Evolutionary conservation across 2,888 invertebrate species (phyloP), one percentile per base, ranked within the genome.

Genomic region (Eristalis tenax): DNA sequence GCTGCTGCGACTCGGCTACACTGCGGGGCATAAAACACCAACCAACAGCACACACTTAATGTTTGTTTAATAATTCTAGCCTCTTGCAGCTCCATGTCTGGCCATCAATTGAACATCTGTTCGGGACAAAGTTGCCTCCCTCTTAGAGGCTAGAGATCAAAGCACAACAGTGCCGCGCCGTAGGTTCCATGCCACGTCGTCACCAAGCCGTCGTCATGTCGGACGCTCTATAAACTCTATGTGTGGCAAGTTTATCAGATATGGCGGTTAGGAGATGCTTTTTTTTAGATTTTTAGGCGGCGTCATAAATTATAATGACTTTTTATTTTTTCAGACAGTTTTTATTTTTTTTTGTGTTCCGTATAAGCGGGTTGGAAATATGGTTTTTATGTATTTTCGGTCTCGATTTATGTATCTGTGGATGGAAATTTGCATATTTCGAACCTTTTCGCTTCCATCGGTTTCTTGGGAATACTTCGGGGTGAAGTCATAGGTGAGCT

Each of bases 301-400:
- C 71, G 71, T 71, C 71, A 61, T 71, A 71, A 71, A 71, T 71
- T 71, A 61, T 71, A 61, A 38, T 71, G 71, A 71, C 71, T 38
- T 43, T 61, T 43, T 61, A 71, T 61, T 40, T 38, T 40, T 71
- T 57, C 28, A 63, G n/a, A 63, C n/a, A 10, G 8, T 11, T 69
- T 50, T 56, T 13, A 15, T 68, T 1, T n/a, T n/a, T n/a, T 5
- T 43, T 15, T n/a, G n/a, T 6, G 15, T 43, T 18, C 18, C 18
- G 50, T 38, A 2, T 11, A 38, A 38, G 38, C 38, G 38, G 38
- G 38, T 18, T 50, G 18, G 8, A 18, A 50, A 18, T 32, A 32
- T 50, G 8, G 50, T 8, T 18, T 50, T 50, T 50, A 18, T 50
- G 50, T 50, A 50, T 50, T 50, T 18, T 50, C 50, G 50, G 18